These are phyloP conservation scores for Halichoerus grypus DNA, from an alignment of 2,113 vertebrate species.

Conservation along the genomic window DNA sequence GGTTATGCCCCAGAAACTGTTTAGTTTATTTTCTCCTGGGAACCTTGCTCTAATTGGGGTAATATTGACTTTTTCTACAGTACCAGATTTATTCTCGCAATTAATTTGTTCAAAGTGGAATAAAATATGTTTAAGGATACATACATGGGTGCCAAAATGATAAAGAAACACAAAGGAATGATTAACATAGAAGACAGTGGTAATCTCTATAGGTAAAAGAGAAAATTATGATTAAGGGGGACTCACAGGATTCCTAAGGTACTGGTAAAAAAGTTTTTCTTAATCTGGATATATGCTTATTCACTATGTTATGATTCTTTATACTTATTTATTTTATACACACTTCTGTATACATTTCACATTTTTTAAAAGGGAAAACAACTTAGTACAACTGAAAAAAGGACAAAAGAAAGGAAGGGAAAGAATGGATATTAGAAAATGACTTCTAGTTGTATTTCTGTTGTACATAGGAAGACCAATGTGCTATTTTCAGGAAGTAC, in stretches of 20 bases:
- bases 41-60: conserved; percentile 7
- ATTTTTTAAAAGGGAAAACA: conserved; percentile 5
- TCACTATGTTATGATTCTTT: neutral
- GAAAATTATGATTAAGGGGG: neutral
- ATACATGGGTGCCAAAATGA: neutral
- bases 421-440: neutral
- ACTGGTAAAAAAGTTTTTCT: neutral
- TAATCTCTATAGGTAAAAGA: neutral
- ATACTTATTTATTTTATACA: neutral
- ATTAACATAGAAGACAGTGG: neutral
- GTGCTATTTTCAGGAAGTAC: neutral
- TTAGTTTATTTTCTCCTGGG: conserved; percentile 53
- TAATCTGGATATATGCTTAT: neutral
- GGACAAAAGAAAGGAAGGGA: neutral
- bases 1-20: conserved; percentile 43
- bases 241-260: neutral
- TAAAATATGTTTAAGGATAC: conserved; percentile 10
- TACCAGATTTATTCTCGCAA: conserved; percentile 49
- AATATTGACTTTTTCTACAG: conserved; percentile 50
- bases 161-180: conserved; percentile 38
- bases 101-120: conserved; percentile 43
- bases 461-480: neutral
- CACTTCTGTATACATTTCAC: neutral
- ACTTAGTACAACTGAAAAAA: neutral
- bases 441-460: neutral